phyloP scores from a whole-genome alignment of 1,140 invertebrate genomes.

The Araneus ventricosus region DNA sequence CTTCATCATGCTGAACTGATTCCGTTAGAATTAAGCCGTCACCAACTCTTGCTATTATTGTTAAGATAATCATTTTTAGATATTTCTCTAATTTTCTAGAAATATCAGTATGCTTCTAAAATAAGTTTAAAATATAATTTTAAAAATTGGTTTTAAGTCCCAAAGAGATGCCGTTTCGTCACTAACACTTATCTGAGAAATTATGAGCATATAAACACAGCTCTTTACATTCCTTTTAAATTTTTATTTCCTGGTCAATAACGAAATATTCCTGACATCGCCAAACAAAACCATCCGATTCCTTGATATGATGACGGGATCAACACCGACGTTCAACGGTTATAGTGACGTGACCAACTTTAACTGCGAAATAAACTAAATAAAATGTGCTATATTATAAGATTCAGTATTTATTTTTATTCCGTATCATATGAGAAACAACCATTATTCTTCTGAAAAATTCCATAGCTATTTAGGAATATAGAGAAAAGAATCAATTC shows the following conservation, averaged over 20 bases:
- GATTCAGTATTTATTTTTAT: background rate
- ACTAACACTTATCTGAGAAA: background rate
- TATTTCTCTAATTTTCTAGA: conserved; percentile 1
- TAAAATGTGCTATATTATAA: too few species aligned
- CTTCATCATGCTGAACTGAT: conserved; percentile 96
- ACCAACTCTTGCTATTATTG: conserved; percentile 96
- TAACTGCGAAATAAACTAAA: background rate
- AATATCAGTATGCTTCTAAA: conserved; percentile 2
- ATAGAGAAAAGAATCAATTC: too few species aligned
- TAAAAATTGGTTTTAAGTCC: background rate
- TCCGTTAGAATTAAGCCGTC: conserved; percentile 98
- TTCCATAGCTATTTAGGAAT: too few species aligned
- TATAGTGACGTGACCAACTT: background rate
- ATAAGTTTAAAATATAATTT: background rate
- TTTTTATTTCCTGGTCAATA: background rate
- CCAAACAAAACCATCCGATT: conserved; percentile 1
- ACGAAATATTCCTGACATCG: background rate
- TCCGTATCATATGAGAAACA: background rate
- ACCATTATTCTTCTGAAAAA: background rate
- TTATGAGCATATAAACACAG: background rate
- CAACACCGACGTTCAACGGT: background rate
- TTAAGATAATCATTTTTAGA: conserved; percentile 94
- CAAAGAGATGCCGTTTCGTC: background rate
- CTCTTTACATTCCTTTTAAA: background rate
- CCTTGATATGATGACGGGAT: conserved; percentile 10